Evolutionary conservation across 2,888 invertebrate genomes (phyloP).

Genomic region (Apamea crenata): DNA sequence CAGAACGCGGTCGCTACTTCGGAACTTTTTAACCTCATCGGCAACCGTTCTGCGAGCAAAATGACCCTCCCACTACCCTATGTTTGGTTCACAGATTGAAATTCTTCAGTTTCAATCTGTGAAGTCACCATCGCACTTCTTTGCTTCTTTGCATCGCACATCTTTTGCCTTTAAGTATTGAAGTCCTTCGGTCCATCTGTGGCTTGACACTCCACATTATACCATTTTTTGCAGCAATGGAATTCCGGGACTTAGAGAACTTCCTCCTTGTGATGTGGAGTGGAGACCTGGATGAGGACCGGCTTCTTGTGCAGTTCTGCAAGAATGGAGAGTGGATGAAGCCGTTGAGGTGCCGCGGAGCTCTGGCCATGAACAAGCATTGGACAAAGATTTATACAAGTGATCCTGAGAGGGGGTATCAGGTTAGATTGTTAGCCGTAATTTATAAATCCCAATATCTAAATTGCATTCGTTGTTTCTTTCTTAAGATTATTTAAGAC

Average conservation of each 20-base stretch:
- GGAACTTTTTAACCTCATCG: background rate
- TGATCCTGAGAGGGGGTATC: constrained; percentile 91
- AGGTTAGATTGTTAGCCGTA: constrained; percentile 78
- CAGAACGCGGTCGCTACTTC: background rate
- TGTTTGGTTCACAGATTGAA: no score
- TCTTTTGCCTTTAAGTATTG: background rate
- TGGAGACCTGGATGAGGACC: constrained; percentile 94
- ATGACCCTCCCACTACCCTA: background rate
- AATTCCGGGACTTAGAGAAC: constrained; percentile 92
- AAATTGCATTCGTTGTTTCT: background rate
- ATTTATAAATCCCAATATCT: background rate
- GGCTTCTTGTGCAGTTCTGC: constrained; percentile 92
- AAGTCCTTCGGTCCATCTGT: background rate
- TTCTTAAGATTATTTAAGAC: background rate
- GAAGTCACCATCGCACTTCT: background rate
- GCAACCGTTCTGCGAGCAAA: background rate
- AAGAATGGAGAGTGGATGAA: constrained; percentile 88
- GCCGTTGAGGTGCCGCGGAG: constrained; percentile 92
- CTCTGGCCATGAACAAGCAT: constrained; percentile 92
- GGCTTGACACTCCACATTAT: background rate
- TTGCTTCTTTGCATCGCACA: no score
- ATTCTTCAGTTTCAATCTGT: background rate
- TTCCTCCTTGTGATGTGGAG: constrained; percentile 95
- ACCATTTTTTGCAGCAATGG: constrained; percentile 89
- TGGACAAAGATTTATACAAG: constrained; percentile 93